Evolutionary conservation across 2,888 invertebrate genomes (phyloP).

Genomic region (Emmelina monodactyla): DNA sequence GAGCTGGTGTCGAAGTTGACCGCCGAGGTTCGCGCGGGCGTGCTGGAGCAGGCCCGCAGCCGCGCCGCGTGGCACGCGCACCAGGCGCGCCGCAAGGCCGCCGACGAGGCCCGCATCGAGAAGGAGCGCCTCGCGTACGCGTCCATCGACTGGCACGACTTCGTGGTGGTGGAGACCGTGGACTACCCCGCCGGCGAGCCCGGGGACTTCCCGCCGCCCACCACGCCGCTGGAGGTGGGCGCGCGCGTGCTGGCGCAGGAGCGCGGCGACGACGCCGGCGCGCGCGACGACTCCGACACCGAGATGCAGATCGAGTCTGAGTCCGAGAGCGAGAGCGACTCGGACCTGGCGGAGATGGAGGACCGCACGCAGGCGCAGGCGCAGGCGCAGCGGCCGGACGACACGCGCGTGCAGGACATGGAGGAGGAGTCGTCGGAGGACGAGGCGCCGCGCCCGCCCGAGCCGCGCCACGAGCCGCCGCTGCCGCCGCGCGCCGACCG

Average conservation of each 20-base stretch:
- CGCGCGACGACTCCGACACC: slow-evolving; percentile 76
- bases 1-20: slow-evolving; percentile 81
- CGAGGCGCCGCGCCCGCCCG: slow-evolving; percentile 35
- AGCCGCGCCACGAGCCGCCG: slow-evolving; percentile 66
- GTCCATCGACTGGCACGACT: slow-evolving; percentile 99
- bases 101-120: slow-evolving; percentile 95
- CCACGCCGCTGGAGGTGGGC: slow-evolving; percentile 96
- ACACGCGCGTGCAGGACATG: slow-evolving; percentile 83
- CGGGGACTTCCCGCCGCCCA: slow-evolving; percentile 96
- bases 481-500: slow-evolving; percentile 90
- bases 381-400: slow-evolving; percentile 46
- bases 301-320: slow-evolving; percentile 92
- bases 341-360: slow-evolving; percentile 72
- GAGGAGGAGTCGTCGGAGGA: slow-evolving; percentile 79
- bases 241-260: slow-evolving; percentile 88
- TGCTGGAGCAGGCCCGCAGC: slow-evolving; percentile 89
- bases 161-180: slow-evolving; percentile 99
- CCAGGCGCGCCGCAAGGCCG: slow-evolving; percentile 90
- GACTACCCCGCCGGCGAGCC: slow-evolving; percentile 97
- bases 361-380: slow-evolving; percentile 59
- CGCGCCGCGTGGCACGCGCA: slow-evolving; percentile 97
- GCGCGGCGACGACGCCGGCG: slow-evolving; percentile 73
- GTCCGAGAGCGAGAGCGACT: slow-evolving; percentile 67
- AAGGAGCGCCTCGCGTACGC: slow-evolving; percentile 95
- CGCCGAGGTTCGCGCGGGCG: slow-evolving; percentile 76